Conservation (phyloP, 1,140 invertebrate genomes). For the Paraescarpia echinospica region DNA sequence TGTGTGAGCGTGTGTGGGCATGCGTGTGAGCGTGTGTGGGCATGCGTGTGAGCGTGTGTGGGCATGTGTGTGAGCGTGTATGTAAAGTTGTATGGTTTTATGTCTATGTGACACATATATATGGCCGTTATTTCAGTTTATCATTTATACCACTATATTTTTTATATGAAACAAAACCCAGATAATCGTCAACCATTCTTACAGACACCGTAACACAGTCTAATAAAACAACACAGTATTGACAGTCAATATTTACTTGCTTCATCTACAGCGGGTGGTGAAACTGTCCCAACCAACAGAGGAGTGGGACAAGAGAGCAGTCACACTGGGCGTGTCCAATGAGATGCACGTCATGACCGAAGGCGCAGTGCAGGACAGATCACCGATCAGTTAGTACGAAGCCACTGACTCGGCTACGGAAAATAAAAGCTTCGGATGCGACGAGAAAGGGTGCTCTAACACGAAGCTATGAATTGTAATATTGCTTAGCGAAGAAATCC, state of each 20-base stretch:
- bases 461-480: background rate
- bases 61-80: too few relatives aligned
- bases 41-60: too few relatives aligned
- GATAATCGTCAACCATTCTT: background rate
- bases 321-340: background rate
- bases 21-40: too few relatives aligned
- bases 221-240: too few relatives aligned
- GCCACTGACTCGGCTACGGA: background rate
- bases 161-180: conserved; percentile 11
- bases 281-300: conserved; percentile 12
- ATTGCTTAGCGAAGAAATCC: background rate
- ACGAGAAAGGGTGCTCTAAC: background rate
- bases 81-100: too few relatives aligned
- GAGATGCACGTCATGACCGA: background rate
- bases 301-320: background rate
- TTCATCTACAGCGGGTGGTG: conserved; percentile 12
- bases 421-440: background rate
- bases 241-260: too few relatives aligned
- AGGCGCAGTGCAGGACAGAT: background rate
- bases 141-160: background rate
- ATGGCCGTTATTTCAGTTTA: background rate
- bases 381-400: background rate
- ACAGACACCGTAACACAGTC: background rate
- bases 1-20: too few relatives aligned
- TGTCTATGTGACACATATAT: background rate